Evolutionary conservation across 2,888 invertebrate genomes (phyloP).

Genomic region (Cephus rjabovi): DNA sequence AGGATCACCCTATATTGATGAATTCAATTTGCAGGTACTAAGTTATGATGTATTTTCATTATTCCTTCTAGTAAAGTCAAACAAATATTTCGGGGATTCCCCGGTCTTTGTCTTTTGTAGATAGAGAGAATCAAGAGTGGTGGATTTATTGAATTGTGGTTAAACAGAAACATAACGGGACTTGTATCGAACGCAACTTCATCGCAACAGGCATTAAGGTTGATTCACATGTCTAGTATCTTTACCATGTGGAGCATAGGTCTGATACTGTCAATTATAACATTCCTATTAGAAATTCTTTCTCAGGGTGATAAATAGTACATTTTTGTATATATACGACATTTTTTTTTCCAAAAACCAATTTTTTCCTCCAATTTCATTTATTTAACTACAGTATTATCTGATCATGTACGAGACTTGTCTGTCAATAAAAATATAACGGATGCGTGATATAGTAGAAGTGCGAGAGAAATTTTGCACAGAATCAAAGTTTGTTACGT

Average conservation of each 20-base stretch:
- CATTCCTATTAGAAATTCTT: too few relatives aligned
- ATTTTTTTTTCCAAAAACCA: too few relatives aligned
- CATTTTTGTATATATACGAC: too few relatives aligned
- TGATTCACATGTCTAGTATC: slow-evolving; percentile 7
- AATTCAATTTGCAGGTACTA: slow-evolving; percentile 12
- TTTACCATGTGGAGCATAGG: slow-evolving; percentile 8
- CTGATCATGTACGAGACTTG: neutral
- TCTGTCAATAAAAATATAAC: too few relatives aligned
- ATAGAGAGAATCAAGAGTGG: slow-evolving; percentile 8
- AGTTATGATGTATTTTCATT: too few relatives aligned
- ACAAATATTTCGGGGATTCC: too few relatives aligned
- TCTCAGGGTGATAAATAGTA: too few relatives aligned
- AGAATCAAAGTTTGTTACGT: neutral
- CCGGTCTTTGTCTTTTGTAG: neutral
- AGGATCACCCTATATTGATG: slow-evolving; percentile 10
- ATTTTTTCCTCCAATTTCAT: neutral
- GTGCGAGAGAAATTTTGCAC: neutral
- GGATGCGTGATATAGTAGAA: too few relatives aligned
- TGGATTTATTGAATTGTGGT: slow-evolving; percentile 10
- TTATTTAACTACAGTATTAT: neutral
- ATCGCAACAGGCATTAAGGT: neutral
- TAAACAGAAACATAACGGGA: slow-evolving; percentile 6
- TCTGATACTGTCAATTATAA: too few relatives aligned
- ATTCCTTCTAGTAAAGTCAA: too few relatives aligned
- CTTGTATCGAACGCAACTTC: neutral